phyloP scores from a whole-genome alignment of 2,113 vertebrate genomes.

The Oreochromis niloticus region DNA sequence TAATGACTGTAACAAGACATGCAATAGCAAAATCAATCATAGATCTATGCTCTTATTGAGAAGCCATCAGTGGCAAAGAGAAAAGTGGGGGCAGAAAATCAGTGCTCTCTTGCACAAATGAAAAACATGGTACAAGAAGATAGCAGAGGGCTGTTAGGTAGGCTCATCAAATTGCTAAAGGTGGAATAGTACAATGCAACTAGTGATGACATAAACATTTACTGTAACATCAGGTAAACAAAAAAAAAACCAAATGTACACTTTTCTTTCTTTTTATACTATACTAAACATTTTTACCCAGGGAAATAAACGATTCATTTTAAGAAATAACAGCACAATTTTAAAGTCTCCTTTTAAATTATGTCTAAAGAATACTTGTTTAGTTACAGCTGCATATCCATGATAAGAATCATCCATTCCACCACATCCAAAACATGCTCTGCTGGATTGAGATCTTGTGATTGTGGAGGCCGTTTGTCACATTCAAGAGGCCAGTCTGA shows the following conservation, averaged over 20 bases:
- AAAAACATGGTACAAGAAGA: conserved; percentile 23
- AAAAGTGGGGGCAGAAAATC: conserved; percentile 31
- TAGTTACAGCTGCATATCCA: neutral
- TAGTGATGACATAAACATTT: conserved; percentile 1
- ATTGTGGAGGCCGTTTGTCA: neutral
- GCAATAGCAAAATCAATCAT: conserved; percentile 70
- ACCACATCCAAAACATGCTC: neutral
- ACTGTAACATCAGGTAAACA: neutral
- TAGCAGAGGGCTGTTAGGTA: neutral
- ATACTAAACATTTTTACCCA: neutral
- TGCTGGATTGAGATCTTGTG: neutral
- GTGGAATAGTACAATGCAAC: neutral
- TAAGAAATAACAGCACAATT: neutral
- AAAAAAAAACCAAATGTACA: neutral
- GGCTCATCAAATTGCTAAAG: neutral
- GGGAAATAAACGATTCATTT: neutral
- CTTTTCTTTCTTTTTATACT: neutral
- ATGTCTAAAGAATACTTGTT: neutral
- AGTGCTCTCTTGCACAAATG: conserved; percentile 49
- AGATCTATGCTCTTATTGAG: conserved; percentile 68
- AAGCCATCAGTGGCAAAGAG: conserved; percentile 47
- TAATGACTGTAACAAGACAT: conserved; percentile 67
- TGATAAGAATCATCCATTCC: neutral
- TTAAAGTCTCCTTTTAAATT: neutral
- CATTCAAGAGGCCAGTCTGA: neutral